Conservation (phyloP, 2,797 vertebrate species). For the Eurystomus glaucurus region DNA sequence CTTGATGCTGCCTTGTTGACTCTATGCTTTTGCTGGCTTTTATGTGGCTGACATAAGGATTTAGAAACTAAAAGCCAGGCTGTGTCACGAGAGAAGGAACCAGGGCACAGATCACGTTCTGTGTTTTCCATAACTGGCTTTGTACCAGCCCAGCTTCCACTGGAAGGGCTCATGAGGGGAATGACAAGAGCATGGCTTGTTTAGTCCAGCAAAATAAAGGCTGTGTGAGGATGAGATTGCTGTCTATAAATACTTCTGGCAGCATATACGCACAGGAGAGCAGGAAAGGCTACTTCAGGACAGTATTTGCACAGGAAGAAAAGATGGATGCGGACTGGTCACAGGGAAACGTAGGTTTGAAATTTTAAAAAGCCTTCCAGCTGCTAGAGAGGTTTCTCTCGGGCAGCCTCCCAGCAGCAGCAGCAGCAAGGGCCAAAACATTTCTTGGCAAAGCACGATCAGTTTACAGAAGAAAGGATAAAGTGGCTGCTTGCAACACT, state of each 20-base stretch:
- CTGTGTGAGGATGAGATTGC: not conserved
- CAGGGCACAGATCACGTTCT: accelerated
- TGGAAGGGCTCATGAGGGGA: accelerated
- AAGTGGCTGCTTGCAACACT: not conserved
- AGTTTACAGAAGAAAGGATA: not conserved
- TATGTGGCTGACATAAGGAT: not conserved
- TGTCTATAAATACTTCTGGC: slow-evolving; percentile 62
- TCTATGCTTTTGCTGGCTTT: not conserved
- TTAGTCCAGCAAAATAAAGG: slow-evolving; percentile 26
- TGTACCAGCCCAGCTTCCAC: not conserved
- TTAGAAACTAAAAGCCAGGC: not conserved
- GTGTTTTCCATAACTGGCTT: not conserved
- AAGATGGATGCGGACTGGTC: not conserved
- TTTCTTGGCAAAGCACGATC: not conserved
- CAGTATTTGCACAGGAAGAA: slow-evolving; percentile 11
- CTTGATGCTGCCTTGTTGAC: not conserved
- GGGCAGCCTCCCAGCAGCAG: not conserved
- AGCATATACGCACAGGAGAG: not conserved
- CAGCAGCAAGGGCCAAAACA: not conserved
- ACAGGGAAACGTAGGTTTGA: not conserved
- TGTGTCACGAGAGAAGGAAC: not conserved
- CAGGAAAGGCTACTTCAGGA: slow-evolving; percentile 26
- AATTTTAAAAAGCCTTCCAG: slow-evolving; percentile 22
- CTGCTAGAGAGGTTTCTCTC: slow-evolving; percentile 3
- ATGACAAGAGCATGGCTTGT: not conserved